Evolutionary conservation across 53 echinoderm and acorn worm species (phyloP).

Genomic region (Hippasteria phrygiana): DNA sequence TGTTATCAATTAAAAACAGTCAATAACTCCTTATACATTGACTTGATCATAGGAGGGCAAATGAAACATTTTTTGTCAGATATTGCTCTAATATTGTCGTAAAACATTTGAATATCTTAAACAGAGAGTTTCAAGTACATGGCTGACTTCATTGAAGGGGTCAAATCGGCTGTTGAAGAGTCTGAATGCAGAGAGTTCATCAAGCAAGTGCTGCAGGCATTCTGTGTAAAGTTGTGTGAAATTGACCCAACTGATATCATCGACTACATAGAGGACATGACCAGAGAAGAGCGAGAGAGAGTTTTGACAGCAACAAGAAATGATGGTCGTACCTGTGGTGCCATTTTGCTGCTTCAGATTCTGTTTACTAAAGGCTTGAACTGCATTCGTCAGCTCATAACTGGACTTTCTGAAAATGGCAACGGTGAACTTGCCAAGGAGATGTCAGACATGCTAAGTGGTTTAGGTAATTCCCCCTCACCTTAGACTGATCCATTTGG

Average conservation of each 20-base stretch:
- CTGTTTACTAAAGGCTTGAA: conserved; percentile 6
- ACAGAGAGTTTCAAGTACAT: background rate
- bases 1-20: too few relatives aligned
- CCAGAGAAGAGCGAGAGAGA: background rate
- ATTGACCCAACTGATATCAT: background rate
- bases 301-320: background rate
- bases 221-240: background rate
- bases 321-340: background rate
- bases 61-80: too few relatives aligned
- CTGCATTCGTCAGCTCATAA: conserved; percentile 1
- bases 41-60: too few relatives aligned
- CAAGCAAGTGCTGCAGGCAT: background rate
- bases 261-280: background rate
- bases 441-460: background rate
- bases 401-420: background rate
- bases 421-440: background rate
- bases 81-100: background rate
- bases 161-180: background rate
- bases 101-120: background rate
- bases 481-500: too few relatives aligned
- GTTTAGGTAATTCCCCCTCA: conserved; percentile 4
- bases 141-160: conserved; percentile 35
- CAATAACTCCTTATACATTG: too few relatives aligned
- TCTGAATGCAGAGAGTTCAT: conserved; percentile 10
- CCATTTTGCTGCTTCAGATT: background rate